Base-by-base conservation (phyloP, 2,113 vertebrate genomes). In the Neomonachus schauinslandi region DNA sequence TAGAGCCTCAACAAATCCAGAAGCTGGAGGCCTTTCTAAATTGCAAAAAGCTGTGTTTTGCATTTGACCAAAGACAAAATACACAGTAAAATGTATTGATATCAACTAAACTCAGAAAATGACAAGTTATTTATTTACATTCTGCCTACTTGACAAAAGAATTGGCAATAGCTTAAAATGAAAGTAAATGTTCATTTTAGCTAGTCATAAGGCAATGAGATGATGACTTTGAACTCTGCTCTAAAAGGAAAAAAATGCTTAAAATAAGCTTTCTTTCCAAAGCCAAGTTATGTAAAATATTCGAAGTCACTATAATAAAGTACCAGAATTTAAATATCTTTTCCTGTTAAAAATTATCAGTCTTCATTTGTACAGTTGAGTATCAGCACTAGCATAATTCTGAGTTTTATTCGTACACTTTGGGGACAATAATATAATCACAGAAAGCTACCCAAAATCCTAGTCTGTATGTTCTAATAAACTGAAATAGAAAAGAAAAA, bases 121-220 rank as follows among this genome's bases (percentile, higher is more conserved):
- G 51, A 72, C 49, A 80, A 67, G 21, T 94, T 83, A 69, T 71
- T 94, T 80, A 61, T 89, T 87, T 93, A 84, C 74, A 82, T 91
- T 55, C 46, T 95, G 15, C 22, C 46, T 91, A 61, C 9, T 88
- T 91, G 69, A 90, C 9, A 89, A 96, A 85, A 97, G 14, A 89
- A n/a, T 57, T 71, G n/a, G 19, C 5, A 87, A 74, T 39, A 89
- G 49, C 76, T 97, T 96, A 86, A 81, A 85, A 69, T 55, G 11
- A 95, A 87, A 83, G 39, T 57, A 93, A 97, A 94, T 63, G 31
- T 81, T 91, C 31, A 84, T 81, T 77, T 96, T 92, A 36, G 13
- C 12, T 88, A 65, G 9, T 16, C 79, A 39, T 81, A 89, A 72
- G 22, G 81, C 39, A 89, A 53, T 36, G 21, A 92, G 39, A 91